These are phyloP conservation scores for Acromyrmex echinatior DNA, from an alignment of 1,140 invertebrate genomes.

Conservation along the genomic window DNA sequence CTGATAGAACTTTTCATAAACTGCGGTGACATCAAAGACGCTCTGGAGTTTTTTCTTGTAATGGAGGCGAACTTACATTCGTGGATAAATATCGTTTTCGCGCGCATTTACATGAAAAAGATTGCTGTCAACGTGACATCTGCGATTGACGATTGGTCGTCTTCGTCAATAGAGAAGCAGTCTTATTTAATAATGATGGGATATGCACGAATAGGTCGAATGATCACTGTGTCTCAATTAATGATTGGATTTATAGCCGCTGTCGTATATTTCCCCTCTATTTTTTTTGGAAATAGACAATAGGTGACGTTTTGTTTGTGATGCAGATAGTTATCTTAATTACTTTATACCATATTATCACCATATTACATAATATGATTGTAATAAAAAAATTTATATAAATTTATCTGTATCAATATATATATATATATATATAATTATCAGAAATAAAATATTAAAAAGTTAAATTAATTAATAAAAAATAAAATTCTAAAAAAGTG, in stretches of 20 bases:
- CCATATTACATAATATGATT: neutral
- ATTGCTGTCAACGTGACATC: slow-evolving; percentile 27
- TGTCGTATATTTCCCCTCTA: neutral
- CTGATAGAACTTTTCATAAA: slow-evolving; percentile 21
- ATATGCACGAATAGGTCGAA: slow-evolving; percentile 36
- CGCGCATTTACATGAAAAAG: slow-evolving; percentile 39
- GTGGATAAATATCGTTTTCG: slow-evolving; percentile 18
- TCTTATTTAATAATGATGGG: slow-evolving; percentile 28
- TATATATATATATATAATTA: neutral
- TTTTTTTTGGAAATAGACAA: slow-evolving; percentile 12
- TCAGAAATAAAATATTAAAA: neutral
- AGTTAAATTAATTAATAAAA: neutral
- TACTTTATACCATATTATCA: neutral
- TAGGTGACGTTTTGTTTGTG: slow-evolving; percentile 11
- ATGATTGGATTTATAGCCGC: neutral
- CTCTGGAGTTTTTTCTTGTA: slow-evolving; percentile 5
- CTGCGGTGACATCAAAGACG: slow-evolving; percentile 12
- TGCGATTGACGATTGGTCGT: slow-evolving; percentile 45
- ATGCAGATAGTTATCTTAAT: neutral
- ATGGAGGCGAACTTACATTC: neutral
- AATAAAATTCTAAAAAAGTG: neutral
- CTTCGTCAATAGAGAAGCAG: neutral
- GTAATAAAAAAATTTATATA: too few species aligned
- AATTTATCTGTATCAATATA: too few species aligned
- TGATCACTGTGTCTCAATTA: slow-evolving; percentile 19